phyloP scores from a whole-genome alignment of 2,797 vertebrate species.

The Fratercula arctica region DNA sequence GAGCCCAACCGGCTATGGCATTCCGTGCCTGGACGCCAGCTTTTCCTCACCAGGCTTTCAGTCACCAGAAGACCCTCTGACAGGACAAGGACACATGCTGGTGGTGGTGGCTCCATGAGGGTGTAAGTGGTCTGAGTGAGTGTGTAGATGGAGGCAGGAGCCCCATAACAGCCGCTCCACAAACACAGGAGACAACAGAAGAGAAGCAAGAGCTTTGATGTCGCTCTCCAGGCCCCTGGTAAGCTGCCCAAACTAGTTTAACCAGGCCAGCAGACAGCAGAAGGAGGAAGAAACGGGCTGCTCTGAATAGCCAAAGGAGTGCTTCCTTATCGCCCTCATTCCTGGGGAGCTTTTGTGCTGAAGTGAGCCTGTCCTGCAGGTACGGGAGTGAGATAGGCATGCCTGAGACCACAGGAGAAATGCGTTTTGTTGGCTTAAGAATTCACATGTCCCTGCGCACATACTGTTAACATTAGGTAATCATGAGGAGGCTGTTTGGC shows the following conservation, averaged over 20 bases:
- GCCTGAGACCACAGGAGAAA: background rate
- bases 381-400: background rate
- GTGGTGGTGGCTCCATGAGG: accelerated
- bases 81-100: accelerated
- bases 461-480: background rate
- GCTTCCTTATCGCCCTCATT: conserved; percentile 25
- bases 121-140: accelerated
- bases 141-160: background rate
- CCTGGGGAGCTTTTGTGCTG: background rate
- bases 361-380: background rate
- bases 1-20: accelerated
- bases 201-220: background rate
- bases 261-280: background rate
- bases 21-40: accelerated
- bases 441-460: background rate
- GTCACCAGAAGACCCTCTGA: background rate
- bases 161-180: background rate
- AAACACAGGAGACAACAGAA: background rate
- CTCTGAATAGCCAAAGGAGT: background rate
- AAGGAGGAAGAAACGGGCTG: background rate
- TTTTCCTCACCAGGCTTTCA: accelerated
- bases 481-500: background rate
- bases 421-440: background rate
- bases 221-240: background rate
- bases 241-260: conserved; percentile 41